A percentile compares a stretch with the other conserved stretches of the same genome.
Conservation (phyloP, 1,140 invertebrate species). For the Helicoverpa armigera region DNA sequence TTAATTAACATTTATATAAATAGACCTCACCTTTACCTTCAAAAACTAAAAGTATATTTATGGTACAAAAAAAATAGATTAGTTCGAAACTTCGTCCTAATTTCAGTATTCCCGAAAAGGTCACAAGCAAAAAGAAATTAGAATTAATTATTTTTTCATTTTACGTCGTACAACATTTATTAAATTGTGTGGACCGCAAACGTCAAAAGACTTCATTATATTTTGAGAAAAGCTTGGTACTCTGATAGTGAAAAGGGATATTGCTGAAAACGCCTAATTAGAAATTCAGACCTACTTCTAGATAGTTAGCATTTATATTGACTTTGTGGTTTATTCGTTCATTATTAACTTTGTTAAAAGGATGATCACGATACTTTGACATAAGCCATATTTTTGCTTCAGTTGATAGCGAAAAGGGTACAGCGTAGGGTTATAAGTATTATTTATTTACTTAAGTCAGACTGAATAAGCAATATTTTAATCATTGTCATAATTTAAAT, state of each 20-base stretch:
- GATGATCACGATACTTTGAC: no score
- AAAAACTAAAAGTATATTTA: no score
- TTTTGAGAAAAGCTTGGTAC: background rate
- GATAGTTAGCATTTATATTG: background rate
- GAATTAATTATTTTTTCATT: background rate
- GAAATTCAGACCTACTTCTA: slow-evolving; percentile 13
- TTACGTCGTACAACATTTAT: background rate
- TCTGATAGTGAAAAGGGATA: background rate
- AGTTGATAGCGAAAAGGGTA: no score
- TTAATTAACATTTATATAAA: no score
- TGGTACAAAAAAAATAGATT: no score
- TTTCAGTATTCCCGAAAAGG: background rate
- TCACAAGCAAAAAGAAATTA: background rate
- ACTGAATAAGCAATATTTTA: no score
- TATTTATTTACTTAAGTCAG: no score
- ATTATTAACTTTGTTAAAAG: background rate
- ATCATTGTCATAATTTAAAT: no score
- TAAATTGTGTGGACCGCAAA: background rate
- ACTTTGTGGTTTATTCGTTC: background rate
- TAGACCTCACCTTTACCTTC: no score
- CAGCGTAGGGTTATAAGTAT: no score
- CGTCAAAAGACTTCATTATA: slow-evolving; percentile 15
- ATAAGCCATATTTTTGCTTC: no score
- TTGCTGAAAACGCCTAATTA: slow-evolving; percentile 1
- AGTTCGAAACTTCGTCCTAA: no score